A percentile compares a stretch with the other conserved stretches of the same genome.
phyloP scores from a whole-genome alignment of 2,797 vertebrate species.

The Bradypodion pumilum region DNA sequence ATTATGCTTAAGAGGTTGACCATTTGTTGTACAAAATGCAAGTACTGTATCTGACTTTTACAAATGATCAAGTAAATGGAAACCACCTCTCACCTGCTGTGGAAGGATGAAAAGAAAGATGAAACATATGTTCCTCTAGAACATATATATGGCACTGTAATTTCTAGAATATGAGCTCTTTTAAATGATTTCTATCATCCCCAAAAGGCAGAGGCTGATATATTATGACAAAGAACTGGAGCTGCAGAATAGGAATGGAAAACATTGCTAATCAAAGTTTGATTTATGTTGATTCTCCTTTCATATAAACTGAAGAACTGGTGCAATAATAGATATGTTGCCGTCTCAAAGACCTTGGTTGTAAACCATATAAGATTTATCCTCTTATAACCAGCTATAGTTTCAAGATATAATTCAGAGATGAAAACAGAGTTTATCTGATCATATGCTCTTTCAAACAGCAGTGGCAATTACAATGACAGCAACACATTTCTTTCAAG shows the following conservation, averaged over 20 bases:
- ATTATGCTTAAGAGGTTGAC: background rate
- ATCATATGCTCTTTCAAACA: slow-evolving; percentile 31
- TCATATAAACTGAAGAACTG: background rate
- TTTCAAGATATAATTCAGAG: slow-evolving; percentile 35
- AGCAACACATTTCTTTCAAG: slow-evolving; percentile 1
- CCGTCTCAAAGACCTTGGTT: slow-evolving; percentile 26
- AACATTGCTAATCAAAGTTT: slow-evolving; percentile 2
- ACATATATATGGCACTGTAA: slow-evolving; percentile 1
- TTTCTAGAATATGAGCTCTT: slow-evolving; percentile 29
- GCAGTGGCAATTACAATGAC: slow-evolving; percentile 29
- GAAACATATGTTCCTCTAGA: background rate
- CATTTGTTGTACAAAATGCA: background rate
- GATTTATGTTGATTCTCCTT: background rate
- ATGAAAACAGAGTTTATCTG: slow-evolving; percentile 41
- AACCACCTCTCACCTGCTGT: slow-evolving; percentile 29
- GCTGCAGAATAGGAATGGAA: slow-evolving; percentile 18
- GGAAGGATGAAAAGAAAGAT: background rate
- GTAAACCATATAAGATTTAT: slow-evolving; percentile 42
- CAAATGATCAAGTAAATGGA: slow-evolving; percentile 13
- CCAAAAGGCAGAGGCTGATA: background rate
- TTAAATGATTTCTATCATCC: slow-evolving; percentile 27
- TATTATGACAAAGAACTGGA: background rate
- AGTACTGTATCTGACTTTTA: background rate
- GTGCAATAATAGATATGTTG: slow-evolving; percentile 12
- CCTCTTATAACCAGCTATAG: slow-evolving; percentile 37